phyloP scores from a whole-genome alignment of 2,113 vertebrate species.

The Atlantisia rogersi region DNA sequence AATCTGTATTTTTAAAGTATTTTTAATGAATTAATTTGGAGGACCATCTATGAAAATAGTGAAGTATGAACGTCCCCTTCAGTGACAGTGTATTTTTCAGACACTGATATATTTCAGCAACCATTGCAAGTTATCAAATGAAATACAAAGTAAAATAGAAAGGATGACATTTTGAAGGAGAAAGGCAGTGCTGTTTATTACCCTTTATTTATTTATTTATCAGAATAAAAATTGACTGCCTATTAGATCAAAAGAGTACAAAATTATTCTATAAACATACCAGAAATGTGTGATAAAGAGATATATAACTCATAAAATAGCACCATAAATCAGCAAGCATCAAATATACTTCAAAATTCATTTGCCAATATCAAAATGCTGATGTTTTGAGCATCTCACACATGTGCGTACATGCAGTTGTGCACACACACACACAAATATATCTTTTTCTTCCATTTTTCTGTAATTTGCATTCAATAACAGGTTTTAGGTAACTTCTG shows the following conservation, averaged over 20 bases:
- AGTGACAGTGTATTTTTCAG: background rate
- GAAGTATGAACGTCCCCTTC: background rate
- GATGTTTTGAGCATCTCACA: background rate
- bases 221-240: background rate
- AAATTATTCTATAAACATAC: background rate
- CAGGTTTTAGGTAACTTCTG: background rate
- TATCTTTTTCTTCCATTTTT: background rate
- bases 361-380: background rate
- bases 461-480: background rate
- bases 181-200: background rate
- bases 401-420: too few species aligned
- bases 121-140: background rate
- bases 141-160: background rate
- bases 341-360: background rate
- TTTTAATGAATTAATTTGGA: background rate
- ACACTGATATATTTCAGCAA: background rate
- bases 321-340: background rate
- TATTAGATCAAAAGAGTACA: background rate
- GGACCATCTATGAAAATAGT: background rate
- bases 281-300: background rate
- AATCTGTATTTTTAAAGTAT: background rate
- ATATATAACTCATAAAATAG: background rate
- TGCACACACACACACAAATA: accelerated
- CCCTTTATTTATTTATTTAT: too few species aligned
- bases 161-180: background rate